Evolutionary conservation across 1,140 invertebrate genomes (phyloP), one percentile per base, ranked within the genome.

Genomic region (Centruroides vittatus): DNA sequence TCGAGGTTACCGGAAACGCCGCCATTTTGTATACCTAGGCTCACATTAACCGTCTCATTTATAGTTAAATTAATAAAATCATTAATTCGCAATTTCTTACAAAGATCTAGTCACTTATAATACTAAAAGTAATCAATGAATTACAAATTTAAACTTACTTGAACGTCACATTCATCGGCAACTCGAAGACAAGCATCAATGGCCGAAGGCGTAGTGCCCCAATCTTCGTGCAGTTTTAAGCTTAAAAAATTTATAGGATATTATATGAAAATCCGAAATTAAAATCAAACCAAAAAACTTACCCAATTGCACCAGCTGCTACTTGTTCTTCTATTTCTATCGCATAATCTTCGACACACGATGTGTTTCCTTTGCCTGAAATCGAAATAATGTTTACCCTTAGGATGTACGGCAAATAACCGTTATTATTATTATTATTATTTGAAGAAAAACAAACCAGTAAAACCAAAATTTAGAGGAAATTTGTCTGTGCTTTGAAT

Each of bases 381-480:
- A 53, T n/a, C 3, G 13, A 58, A 34, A 48, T 35, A 23, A 47
- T n/a, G 9, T n/a, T 46, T 58, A 35, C 12, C 8, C 9, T 23
- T 23, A 23, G 23, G 2, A 23, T 23, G 23, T 23, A 23, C 23
- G 2, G 0, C 23, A 1, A 23, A 23, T 23, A 23, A 23, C 23
- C 23, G 2, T 23, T 23, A 23, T 23, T 23, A 41, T 41, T 6
- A 23, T 23, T 23, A 23, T 23, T 23, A 41, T 41, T 6, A 41
- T 41, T 41, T 11, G 5, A 58, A 35, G 35, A 47, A 3, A 9
- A 9, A n/a, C 66, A 72, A 73, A 34, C 72, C 73, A 36, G 72
- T 74, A 48, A 76, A 74, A 9, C 73, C 74, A 58, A 75, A 72
- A 65, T 76, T 76, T 10, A 75, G 61, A 8, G 74, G 73, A 60